Percentiles rank a stretch among this genome's conserved stretches.
phyloP scores from a whole-genome alignment of 2,113 vertebrate species.

The Sceloporus tristichus region DNA sequence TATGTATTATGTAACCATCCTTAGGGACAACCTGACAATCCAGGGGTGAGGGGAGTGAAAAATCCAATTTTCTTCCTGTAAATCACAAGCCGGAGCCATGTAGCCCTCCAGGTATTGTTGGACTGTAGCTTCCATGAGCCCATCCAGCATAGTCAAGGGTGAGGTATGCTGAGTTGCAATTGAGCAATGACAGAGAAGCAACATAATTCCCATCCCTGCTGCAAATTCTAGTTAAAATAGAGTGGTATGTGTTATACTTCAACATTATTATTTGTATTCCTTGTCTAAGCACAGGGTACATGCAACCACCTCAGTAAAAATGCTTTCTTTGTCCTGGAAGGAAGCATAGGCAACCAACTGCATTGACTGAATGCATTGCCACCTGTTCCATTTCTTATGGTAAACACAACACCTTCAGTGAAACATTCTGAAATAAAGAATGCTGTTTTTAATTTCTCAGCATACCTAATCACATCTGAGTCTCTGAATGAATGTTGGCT shows the following conservation, averaged over 20 bases:
- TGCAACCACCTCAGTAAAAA: neutral
- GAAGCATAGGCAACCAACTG: neutral
- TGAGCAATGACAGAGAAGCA: no score
- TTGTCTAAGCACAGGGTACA: neutral
- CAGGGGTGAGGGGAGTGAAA: neutral
- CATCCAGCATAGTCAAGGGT: no score
- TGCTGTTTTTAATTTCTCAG: neutral
- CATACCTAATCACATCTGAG: neutral
- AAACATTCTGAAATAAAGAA: neutral
- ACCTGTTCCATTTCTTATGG: neutral
- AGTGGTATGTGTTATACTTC: neutral
- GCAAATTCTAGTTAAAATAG: neutral
- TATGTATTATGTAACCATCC: neutral
- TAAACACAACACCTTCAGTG: neutral
- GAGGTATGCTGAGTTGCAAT: no score
- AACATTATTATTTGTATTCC: neutral
- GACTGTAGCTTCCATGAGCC: no score
- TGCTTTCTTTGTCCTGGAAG: neutral
- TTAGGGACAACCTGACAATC: neutral
- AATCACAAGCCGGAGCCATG: no score
- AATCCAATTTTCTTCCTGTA: neutral
- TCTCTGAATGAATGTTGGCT: no score
- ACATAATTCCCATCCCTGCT: neutral
- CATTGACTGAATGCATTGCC: neutral
- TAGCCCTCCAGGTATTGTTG: no score